These are phyloP conservation scores for Helicoverpa assulta DNA, from an alignment of 2,888 invertebrate species.

Conservation along the genomic window DNA sequence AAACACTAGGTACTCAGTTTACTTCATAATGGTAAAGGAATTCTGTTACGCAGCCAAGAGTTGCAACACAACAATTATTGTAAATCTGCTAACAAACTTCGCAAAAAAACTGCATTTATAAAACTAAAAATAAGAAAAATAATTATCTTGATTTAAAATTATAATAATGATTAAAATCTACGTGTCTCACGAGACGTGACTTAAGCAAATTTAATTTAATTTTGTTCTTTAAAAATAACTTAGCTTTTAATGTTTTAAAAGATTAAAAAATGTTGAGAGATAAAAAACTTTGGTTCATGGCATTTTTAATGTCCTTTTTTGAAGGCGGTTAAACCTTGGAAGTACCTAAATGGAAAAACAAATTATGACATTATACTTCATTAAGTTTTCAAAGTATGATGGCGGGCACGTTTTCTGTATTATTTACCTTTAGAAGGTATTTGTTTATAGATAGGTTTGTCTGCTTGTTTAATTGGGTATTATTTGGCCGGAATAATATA, in stretches of 20 bases:
- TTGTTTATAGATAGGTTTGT: background rate
- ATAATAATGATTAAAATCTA: constrained; percentile 63
- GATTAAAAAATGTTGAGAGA: constrained; percentile 57
- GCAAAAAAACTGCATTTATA: constrained; percentile 52
- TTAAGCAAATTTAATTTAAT: constrained; percentile 62
- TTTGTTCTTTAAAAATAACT: constrained; percentile 60
- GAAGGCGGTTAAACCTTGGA: constrained; percentile 21
- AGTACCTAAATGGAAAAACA: constrained; percentile 37
- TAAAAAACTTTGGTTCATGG: constrained; percentile 38
- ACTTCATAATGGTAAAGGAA: constrained; percentile 59
- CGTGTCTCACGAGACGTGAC: constrained; percentile 63
- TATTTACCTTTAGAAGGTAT: constrained; percentile 13
- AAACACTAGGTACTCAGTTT: background rate
- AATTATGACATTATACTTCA: constrained; percentile 46
- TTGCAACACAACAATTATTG: constrained; percentile 54
- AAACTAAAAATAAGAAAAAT: constrained; percentile 36
- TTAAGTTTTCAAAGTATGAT: constrained; percentile 33
- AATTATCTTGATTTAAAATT: constrained; percentile 38
- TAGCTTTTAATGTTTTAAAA: constrained; percentile 51
- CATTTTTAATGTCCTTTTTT: constrained; percentile 40
- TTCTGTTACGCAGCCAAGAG: constrained; percentile 47
- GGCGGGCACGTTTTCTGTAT: constrained; percentile 10
- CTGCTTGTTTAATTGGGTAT: no score
- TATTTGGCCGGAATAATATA: no score
- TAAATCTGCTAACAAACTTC: constrained; percentile 54